Base-by-base conservation (phyloP, 2,797 vertebrate genomes). In the Fundulus diaphanus region DNA sequence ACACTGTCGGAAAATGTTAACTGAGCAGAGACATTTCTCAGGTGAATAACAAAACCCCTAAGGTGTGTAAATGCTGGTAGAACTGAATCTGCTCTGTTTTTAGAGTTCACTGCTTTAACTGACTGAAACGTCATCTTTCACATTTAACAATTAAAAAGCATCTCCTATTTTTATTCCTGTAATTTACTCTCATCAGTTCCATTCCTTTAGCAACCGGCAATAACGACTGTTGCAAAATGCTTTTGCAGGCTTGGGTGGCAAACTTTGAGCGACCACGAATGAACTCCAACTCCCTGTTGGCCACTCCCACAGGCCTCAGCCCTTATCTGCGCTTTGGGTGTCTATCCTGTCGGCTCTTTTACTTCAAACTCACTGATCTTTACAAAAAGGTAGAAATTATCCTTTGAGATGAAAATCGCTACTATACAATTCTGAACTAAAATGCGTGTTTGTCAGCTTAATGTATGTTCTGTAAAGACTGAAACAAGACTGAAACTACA, bases 241-340 rank as follows among this genome's bases (percentile, higher is more conserved):
- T 37, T 82, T 88, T 78, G 29, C 92, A 97, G 97, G 97, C 97
- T 37, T 98, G 97, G 98, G 97, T 98, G 75, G 97, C 97, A 80
- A 98, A 98, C 92, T 99, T 97, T 82, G 97, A 99, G 92, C 96
- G 96, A 79, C 97, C 97, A 52, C 94, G 96, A 68, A 98, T 99
- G 97, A 99, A 97, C 67, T 95, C 97, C 0, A 98, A 97, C 91
- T 98, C 97, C 49, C 94, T 98, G 74, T 93, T 99, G 70, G 97
- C 98, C 72, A 98, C 97, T 85, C 97, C 97, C 13, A 98, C 97
- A 0, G 97, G 97, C 72, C 96, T 98, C 75, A 98, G 97, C 85
- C 97, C 98, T 61, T 98, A 99, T 85, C 96, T 99, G 65, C 96
- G 97, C 71, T 99, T 99, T 73, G 98, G 98, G 75, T 99, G 98